phyloP scores from a whole-genome alignment of 2,888 invertebrate genomes.

The Hypsopygia costalis region DNA sequence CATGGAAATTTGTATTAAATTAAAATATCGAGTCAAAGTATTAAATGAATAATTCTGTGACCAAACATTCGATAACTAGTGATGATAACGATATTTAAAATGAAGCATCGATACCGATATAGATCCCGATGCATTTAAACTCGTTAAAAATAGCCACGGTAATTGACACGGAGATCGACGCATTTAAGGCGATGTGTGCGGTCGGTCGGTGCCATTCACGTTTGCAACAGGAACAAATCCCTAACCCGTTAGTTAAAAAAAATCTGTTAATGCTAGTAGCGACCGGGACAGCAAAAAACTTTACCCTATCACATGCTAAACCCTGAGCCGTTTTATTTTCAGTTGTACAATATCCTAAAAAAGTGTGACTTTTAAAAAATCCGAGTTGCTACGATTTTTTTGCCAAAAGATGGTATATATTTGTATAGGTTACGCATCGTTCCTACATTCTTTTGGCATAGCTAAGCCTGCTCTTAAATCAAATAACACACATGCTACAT shows the following conservation, averaged over 20 bases:
- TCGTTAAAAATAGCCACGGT: constrained; percentile 48
- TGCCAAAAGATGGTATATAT: no score
- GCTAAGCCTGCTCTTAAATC: no score
- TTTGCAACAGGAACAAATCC: not conserved
- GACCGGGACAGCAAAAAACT: constrained; percentile 27
- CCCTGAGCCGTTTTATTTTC: constrained; percentile 28
- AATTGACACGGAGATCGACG: constrained; percentile 58
- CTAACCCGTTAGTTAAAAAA: constrained; percentile 21
- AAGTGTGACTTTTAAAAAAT: constrained; percentile 7
- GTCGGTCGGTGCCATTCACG: constrained; percentile 27
- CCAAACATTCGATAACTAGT: no score
- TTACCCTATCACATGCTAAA: constrained; percentile 40
- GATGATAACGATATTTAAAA: no score
- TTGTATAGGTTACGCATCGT: no score
- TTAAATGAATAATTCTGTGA: no score
- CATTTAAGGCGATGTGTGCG: constrained; percentile 51
- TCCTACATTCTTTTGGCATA: no score
- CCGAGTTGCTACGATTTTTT: no score
- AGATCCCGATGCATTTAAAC: constrained; percentile 18
- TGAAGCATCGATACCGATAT: not conserved
- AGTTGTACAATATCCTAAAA: constrained; percentile 6
- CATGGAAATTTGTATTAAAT: no score
- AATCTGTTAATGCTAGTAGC: constrained; percentile 18
- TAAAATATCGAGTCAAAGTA: no score
- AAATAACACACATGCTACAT: no score